Conservation (phyloP, 2,888 invertebrate genomes). For the Onchidella celtica region DNA sequence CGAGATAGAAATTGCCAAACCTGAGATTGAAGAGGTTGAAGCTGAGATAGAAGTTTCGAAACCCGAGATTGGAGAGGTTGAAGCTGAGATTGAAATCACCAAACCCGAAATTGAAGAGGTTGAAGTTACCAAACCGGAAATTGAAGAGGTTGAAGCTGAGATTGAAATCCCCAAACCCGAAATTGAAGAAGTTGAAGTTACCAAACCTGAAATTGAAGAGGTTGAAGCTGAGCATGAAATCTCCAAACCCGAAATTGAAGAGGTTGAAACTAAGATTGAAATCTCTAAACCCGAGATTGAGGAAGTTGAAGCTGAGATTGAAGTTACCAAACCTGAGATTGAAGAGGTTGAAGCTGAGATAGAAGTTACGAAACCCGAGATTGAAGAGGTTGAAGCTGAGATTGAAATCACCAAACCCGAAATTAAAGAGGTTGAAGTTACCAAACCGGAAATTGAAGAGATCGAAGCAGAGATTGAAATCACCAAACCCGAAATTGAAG, state of each 20-base stretch:
- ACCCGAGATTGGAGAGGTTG: conserved; percentile 40
- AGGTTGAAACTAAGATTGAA: conserved; percentile 75
- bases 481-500: conserved; percentile 5
- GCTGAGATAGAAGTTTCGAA: conserved; percentile 33
- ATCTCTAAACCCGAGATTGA: conserved; percentile 25
- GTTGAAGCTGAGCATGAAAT: conserved; percentile 64
- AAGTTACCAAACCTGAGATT: neutral
- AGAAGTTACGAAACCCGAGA: conserved; percentile 32
- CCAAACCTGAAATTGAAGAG: conserved; percentile 65
- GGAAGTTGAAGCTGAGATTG: conserved; percentile 14
- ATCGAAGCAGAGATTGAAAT: conserved; percentile 45
- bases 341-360: conserved; percentile 45
- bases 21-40: conserved; percentile 49
- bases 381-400: conserved; percentile 83
- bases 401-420: no score
- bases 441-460: conserved; percentile 40
- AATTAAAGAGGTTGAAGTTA: conserved; percentile 68
- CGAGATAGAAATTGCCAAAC: conserved; percentile 49
- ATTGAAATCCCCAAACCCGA: conserved; percentile 66
- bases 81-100: conserved; percentile 65
- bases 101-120: conserved; percentile 31
- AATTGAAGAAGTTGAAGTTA: conserved; percentile 47
- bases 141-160: conserved; percentile 62
- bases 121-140: conserved; percentile 63
- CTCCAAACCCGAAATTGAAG: conserved; percentile 24